Evolutionary conservation across 2,797 vertebrate genomes (phyloP).

Genomic region (Masticophis lateralis): DNA sequence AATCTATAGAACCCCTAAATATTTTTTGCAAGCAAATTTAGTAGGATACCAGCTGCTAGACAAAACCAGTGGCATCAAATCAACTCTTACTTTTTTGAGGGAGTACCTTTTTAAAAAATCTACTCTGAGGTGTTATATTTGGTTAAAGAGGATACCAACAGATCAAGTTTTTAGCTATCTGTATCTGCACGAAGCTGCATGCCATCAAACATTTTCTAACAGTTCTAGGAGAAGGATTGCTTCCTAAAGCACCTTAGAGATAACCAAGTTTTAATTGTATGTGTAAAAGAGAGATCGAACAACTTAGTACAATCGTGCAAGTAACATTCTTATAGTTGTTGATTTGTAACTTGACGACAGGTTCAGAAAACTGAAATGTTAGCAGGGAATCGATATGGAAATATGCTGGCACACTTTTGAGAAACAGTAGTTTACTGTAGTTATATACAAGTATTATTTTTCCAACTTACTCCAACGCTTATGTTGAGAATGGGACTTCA

Average conservation of each 20-base stretch:
- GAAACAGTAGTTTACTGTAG: neutral
- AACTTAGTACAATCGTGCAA: neutral
- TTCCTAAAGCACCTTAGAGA: constrained; percentile 22
- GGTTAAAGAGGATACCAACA: constrained; percentile 52
- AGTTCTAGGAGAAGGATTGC: neutral
- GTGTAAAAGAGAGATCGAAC: neutral
- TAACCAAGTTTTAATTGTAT: neutral
- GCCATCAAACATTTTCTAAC: constrained; percentile 9
- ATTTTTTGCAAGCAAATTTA: constrained; percentile 41
- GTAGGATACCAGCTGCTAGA: constrained; percentile 44
- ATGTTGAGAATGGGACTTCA: neutral
- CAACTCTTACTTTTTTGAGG: constrained; percentile 55
- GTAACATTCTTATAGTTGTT: neutral
- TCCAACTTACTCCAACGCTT: neutral
- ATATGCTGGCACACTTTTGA: neutral
- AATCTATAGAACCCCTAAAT: constrained; percentile 56
- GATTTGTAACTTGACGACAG: constrained; percentile 5
- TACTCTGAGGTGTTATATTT: constrained; percentile 55
- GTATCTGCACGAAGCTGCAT: neutral
- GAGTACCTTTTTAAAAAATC: constrained; percentile 28
- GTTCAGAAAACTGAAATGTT: neutral
- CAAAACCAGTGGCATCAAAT: constrained; percentile 45
- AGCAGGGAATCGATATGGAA: neutral
- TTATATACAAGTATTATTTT: neutral
- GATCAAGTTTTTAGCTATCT: constrained; percentile 9